Evolutionary conservation across 2,888 invertebrate species (phyloP), one percentile per base, ranked within the genome.

Genomic region (Megamerina dolium): DNA sequence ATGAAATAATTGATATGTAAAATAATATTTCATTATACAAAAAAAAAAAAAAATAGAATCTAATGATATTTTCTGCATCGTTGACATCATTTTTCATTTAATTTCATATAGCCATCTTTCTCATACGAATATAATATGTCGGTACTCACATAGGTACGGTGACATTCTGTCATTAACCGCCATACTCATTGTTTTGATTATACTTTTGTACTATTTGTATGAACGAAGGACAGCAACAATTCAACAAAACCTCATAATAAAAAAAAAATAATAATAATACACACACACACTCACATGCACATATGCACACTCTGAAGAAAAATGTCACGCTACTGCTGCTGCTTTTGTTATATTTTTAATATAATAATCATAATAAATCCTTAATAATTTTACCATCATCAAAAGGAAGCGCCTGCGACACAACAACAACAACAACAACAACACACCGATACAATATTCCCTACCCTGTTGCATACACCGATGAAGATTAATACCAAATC

Each of bases 281-380:
- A 23, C 6, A 23, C 6, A 23, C n/a, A n/a, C n/a, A n/a, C n/a
- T n/a, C n/a, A n/a, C n/a, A n/a, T n/a, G n/a, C n/a, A n/a, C n/a
- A n/a, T n/a, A n/a, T n/a, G n/a, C n/a, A n/a, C n/a, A n/a, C 29
- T 23, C 10, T 21, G 27, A 37, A 34, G 21, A 20, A 31, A 42
- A 41, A 35, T 43, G 46, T 39, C 29, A 21, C 26, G 44, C 50
- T 43, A 30, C 27, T 35, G 59, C 50, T 52, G 65, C 62, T 61
- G 61, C 27, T 35, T 59, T 50, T 52, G 65, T 61, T 61, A 60
- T 59, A 60, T 59, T 57, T 65, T 59, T 64, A 69, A 68, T 70
- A 67, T 64, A 64, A 69, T 67, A 70, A 69, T 70, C 62, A 65
- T 66, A 65, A 67, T 68, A 69, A 67, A 63, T 67, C 65, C 67